Evolutionary conservation across 92 coral and sea anemone genomes (phyloP).

Genomic region (Porites divaricata): DNA sequence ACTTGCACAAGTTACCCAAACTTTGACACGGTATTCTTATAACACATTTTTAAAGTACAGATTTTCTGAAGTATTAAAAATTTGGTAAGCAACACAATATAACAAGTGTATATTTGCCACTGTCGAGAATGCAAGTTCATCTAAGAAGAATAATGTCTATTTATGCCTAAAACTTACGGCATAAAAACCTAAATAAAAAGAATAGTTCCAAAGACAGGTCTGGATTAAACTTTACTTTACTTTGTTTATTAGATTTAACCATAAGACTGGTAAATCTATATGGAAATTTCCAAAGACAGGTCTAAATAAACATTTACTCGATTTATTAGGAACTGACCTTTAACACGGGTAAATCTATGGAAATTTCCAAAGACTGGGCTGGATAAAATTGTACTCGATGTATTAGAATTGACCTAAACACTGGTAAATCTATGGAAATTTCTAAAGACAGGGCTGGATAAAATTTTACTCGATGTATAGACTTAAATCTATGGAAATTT

Average conservation of each 20-base stretch:
- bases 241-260: neutral
- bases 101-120: neutral
- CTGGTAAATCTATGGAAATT: neutral
- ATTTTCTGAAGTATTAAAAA: slow-evolving; percentile 5
- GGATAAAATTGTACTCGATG: neutral
- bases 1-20: too few species aligned
- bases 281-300: too few species aligned
- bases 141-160: too few species aligned
- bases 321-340: too few species aligned
- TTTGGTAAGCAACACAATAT: neutral
- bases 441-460: neutral
- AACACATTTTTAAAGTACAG: neutral
- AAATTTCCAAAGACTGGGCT: neutral
- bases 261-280: too few species aligned
- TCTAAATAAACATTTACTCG: too few species aligned
- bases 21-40: too few species aligned
- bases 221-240: neutral
- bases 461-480: neutral
- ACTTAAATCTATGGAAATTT: slow-evolving; percentile 8
- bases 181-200: neutral
- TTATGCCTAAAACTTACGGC: too few species aligned
- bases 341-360: neutral
- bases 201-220: neutral
- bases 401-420: neutral
- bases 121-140: neutral